Conservation (phyloP, 2,797 vertebrate species). For the Tadarida brasiliensis region DNA sequence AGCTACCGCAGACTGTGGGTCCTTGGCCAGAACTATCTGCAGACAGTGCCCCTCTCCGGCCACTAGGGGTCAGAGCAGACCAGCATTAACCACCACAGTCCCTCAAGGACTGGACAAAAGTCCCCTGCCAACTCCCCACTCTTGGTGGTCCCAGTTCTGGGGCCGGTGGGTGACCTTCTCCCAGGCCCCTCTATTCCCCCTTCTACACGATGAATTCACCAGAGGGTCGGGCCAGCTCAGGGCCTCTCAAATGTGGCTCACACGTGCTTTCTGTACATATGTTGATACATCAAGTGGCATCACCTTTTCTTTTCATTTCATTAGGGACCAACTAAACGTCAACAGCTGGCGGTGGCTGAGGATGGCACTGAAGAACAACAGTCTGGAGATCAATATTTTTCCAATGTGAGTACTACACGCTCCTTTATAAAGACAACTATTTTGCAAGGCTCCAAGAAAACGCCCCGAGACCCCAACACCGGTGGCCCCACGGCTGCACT, state of each 20-base stretch:
- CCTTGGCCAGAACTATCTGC: neutral
- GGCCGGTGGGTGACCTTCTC: too few relatives aligned
- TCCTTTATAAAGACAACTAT: neutral
- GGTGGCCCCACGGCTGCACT: neutral
- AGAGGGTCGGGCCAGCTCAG: neutral
- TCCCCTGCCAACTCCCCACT: neutral
- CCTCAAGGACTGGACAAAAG: neutral
- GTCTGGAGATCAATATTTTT: neutral
- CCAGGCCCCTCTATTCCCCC: neutral
- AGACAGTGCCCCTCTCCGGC: neutral
- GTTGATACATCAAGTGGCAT: too few relatives aligned
- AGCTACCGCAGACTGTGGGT: neutral
- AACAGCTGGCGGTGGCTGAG: neutral
- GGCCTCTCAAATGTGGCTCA: neutral
- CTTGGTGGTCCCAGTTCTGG: neutral
- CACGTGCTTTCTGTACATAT: neutral
- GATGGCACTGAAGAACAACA: neutral
- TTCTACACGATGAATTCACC: neutral
- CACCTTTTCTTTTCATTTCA: neutral
- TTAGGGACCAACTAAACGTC: neutral
- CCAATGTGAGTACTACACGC: neutral
- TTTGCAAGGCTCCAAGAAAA: neutral
- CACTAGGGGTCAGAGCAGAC: constrained; percentile 71
- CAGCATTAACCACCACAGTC: neutral
- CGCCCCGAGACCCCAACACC: neutral